Percentiles rank a stretch among this genome's conserved stretches.
Conservation (phyloP, 2,888 invertebrate species). For the Nasonovia ribisnigri region DNA sequence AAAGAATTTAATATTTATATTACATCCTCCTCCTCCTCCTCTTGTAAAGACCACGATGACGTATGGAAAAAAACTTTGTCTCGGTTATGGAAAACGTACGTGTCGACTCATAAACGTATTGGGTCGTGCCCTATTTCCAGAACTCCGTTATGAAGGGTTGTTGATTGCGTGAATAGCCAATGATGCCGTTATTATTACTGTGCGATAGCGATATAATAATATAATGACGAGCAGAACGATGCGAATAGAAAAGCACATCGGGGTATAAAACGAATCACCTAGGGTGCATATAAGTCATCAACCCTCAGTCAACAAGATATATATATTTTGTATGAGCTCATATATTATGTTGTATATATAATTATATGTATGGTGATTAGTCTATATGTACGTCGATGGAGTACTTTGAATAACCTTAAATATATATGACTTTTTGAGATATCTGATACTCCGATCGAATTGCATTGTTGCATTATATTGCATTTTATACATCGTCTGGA, state of each 20-base stretch:
- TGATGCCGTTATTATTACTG: constrained; percentile 1
- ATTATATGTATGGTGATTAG: not conserved
- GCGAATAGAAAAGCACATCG: constrained; percentile 36
- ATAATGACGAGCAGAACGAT: not conserved
- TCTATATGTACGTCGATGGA: not conserved
- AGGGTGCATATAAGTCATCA: constrained; percentile 18
- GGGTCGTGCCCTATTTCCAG: not conserved
- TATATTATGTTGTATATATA: not conserved
- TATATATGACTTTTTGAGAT: not conserved
- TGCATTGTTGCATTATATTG: not conserved
- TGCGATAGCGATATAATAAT: not conserved
- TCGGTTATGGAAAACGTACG: not conserved
- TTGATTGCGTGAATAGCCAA: constrained; percentile 43
- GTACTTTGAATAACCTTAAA: not conserved
- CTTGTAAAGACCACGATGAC: not conserved
- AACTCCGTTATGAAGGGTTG: not conserved
- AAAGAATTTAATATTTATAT: not conserved
- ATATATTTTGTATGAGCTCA: not conserved
- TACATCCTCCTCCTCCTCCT: not conserved
- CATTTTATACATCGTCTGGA: not conserved
- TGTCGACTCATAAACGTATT: constrained; percentile 5
- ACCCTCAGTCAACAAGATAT: not conserved
- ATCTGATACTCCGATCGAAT: not conserved
- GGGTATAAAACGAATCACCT: not conserved
- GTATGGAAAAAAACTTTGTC: not conserved